A percentile compares a stretch with the other conserved stretches of the same genome.
These are phyloP conservation scores for Pycnomerus fuliginosus DNA, from an alignment of 2,888 invertebrate species.

Conservation along the genomic window DNA sequence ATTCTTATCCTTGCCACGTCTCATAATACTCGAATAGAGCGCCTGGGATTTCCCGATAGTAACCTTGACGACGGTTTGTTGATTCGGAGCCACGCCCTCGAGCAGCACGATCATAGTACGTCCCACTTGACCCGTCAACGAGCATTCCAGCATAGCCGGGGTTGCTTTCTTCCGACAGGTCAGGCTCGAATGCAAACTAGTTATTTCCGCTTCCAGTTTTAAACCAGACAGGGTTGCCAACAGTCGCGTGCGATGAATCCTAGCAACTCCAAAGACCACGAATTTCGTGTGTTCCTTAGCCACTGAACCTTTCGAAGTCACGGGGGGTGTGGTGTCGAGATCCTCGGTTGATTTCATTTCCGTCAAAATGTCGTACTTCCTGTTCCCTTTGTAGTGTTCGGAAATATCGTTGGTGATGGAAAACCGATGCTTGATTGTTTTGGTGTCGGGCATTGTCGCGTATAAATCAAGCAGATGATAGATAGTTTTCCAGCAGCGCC, in stretches of 20 bases:
- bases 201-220: slow-evolving; percentile 92
- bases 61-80: slow-evolving; percentile 93
- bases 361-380: slow-evolving; percentile 59
- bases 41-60: slow-evolving; percentile 91
- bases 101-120: slow-evolving; percentile 88
- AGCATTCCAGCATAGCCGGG: slow-evolving; percentile 69
- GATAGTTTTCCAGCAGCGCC: slow-evolving; percentile 91
- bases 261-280: slow-evolving; percentile 83
- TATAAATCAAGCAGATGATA: slow-evolving; percentile 90
- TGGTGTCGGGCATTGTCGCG: slow-evolving; percentile 92
- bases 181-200: slow-evolving; percentile 85
- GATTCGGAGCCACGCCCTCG: slow-evolving; percentile 86
- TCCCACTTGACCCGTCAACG: slow-evolving; percentile 84
- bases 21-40: slow-evolving; percentile 81
- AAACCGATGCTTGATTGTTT: slow-evolving; percentile 81
- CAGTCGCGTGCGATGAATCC: slow-evolving; percentile 82
- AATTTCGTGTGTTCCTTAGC: slow-evolving; percentile 70
- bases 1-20: slow-evolving; percentile 75
- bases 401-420: slow-evolving; percentile 66
- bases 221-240: slow-evolving; percentile 90
- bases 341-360: slow-evolving; percentile 61
- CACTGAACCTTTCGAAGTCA: slow-evolving; percentile 34
- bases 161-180: slow-evolving; percentile 85
- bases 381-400: slow-evolving; percentile 65
- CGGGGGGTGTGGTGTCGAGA: slow-evolving; percentile 52